Base-by-base conservation (phyloP, 2,888 invertebrate genomes). In the Euproctis similis region DNA sequence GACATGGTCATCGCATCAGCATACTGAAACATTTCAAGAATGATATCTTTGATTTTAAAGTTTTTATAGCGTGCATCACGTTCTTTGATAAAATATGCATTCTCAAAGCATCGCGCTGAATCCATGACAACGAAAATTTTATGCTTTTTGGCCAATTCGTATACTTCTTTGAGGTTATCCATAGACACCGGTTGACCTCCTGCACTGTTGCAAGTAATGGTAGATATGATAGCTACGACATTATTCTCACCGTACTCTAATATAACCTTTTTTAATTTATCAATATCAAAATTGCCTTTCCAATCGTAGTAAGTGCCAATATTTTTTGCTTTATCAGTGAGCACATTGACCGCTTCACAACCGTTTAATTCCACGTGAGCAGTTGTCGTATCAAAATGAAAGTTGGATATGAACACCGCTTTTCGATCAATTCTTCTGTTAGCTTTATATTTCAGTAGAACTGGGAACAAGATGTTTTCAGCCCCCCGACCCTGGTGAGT, bases 341-440 rank as follows among this genome's bases (percentile, higher is more conserved):
- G 8, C 2, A 34, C 13, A 7, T 34, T 30, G 11, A 34, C 28
- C 2, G 28, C 34, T 10, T 20, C 13, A 17, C 34, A 34, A n/a
- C 16, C 20, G 6, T 30, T 34, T 20, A 30, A 11, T 26, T 34
- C 34, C 7, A 34, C 28, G 21, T 34, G 34, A 24, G 34, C 34
- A 24, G 29, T 18, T 10, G 34, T 34, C 12, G 34, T 34, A 20
- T 34, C 34, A 26, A 34, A 34, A 26, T 34, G 34, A 30, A 34
- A 34, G n/a, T 34, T 34, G n/a, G 34, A 34, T 16, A 34, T 30
- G 8, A 34, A 34, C 5, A 34, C 30, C 12, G 34, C 29, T 8
- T 29, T 29, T 3, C 5, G 0, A 8, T 12, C 14, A 5, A 8
- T 33, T 14, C 9, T n/a, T 11, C 10, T 12, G 12, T 7, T 24